phyloP scores from a whole-genome alignment of 2,113 vertebrate genomes.

The Hoplias malabaricus region DNA sequence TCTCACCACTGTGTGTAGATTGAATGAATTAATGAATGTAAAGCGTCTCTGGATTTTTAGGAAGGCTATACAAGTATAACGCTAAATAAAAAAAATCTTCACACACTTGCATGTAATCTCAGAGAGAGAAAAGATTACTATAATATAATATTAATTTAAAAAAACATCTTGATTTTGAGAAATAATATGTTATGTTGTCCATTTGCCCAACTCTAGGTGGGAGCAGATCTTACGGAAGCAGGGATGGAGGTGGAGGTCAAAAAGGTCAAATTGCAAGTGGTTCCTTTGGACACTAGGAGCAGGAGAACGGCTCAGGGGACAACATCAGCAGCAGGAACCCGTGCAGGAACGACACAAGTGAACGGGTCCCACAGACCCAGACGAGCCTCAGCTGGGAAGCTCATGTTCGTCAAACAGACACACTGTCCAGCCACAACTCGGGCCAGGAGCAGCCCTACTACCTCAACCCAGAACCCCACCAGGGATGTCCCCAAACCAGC shows the following conservation, averaged over 20 bases:
- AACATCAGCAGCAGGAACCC: background rate
- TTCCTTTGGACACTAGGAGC: conserved; percentile 70
- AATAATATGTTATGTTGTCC: too few relatives aligned
- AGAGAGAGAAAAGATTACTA: too few relatives aligned
- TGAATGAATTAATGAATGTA: too few relatives aligned
- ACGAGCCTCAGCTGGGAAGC: conserved; percentile 78
- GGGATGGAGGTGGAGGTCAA: conserved; percentile 34
- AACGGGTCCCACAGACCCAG: conserved; percentile 66
- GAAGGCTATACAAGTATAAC: too few relatives aligned
- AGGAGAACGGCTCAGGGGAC: conserved; percentile 65
- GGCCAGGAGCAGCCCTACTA: conserved; percentile 75
- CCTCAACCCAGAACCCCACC: conserved; percentile 77
- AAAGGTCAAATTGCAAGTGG: conserved; percentile 46
- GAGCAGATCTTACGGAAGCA: background rate
- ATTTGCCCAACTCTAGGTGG: background rate
- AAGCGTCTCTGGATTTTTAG: too few relatives aligned
- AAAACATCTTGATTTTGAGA: too few relatives aligned
- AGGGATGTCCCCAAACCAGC: conserved; percentile 38
- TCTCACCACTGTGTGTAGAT: too few relatives aligned
- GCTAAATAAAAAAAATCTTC: too few relatives aligned
- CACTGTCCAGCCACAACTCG: conserved; percentile 61
- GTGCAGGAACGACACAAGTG: conserved; percentile 27
- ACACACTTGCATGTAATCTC: too few relatives aligned
- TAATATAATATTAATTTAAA: too few relatives aligned
- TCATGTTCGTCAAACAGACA: conserved; percentile 76